Conservation (phyloP, 2,113 vertebrate species). For the Hipposideros armiger region DNA sequence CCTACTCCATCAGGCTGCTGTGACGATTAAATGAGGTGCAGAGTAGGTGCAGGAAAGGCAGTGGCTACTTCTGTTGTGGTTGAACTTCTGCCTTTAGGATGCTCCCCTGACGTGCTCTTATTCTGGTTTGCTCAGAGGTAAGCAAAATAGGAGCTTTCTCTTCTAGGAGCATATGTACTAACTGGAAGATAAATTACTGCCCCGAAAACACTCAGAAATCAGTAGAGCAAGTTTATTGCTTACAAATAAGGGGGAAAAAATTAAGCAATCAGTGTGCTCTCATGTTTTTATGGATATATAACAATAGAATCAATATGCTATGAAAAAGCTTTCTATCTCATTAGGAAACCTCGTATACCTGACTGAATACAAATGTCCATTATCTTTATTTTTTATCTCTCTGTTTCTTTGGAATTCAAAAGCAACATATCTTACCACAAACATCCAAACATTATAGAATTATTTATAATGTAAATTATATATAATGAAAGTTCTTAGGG, state of each 20-base stretch:
- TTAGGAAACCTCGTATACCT: constrained; percentile 45
- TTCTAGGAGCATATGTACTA: not conserved
- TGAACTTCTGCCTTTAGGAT: not conserved
- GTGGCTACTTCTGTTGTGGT: not conserved
- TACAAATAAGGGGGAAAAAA: constrained; percentile 25
- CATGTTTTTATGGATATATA: constrained; percentile 61
- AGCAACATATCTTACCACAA: constrained; percentile 29
- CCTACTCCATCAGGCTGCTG: not conserved
- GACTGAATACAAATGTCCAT: not conserved
- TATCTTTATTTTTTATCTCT: not conserved
- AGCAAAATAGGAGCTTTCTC: not conserved
- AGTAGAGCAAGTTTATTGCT: constrained; percentile 54
- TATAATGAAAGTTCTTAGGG: not conserved
- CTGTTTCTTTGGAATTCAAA: constrained; percentile 57
- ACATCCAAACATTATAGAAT: not conserved
- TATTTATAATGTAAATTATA: not conserved
- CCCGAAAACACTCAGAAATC: constrained; percentile 35
- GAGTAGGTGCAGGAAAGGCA: not conserved
- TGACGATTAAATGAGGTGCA: not conserved
- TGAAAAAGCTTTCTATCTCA: constrained; percentile 67
- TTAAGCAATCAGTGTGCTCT: constrained; percentile 41
- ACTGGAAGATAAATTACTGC: not conserved
- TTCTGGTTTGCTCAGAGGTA: not conserved
- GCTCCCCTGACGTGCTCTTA: not conserved
- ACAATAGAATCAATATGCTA: constrained; percentile 67